Conservation (phyloP, 1,140 invertebrate genomes). For the Conus ventricosus region DNA sequence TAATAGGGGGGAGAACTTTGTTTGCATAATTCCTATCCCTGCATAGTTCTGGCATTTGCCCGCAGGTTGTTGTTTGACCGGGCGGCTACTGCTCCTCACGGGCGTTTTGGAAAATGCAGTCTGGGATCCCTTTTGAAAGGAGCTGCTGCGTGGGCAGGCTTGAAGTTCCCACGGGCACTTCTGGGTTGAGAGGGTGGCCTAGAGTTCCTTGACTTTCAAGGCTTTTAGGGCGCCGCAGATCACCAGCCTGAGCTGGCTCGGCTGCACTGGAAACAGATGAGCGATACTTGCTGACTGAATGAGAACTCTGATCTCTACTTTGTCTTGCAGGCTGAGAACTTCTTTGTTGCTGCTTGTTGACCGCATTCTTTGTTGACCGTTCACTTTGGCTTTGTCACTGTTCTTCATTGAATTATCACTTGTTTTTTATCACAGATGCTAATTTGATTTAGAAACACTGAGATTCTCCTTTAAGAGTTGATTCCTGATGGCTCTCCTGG, state of each 20-base stretch:
- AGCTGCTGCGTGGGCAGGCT: constrained; percentile 48
- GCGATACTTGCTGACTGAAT: background rate
- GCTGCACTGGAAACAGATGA: background rate
- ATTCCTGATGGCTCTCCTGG: background rate
- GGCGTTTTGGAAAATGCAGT: constrained; percentile 44
- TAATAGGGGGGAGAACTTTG: constrained; percentile 1
- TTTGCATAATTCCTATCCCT: background rate
- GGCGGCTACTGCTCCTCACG: constrained; percentile 14
- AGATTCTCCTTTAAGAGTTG: background rate
- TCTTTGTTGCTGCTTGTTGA: background rate
- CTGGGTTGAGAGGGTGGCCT: background rate
- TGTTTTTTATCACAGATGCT: background rate
- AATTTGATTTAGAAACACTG: background rate
- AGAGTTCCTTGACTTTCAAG: background rate
- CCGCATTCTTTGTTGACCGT: background rate
- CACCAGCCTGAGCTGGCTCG: background rate
- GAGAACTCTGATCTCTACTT: background rate
- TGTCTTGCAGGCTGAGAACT: background rate
- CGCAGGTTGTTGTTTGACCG: background rate
- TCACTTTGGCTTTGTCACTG: background rate
- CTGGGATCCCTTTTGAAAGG: constrained; percentile 58
- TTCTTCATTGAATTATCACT: background rate
- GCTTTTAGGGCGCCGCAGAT: constrained; percentile 21
- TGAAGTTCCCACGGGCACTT: background rate
- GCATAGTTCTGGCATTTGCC: background rate